These are phyloP conservation scores for Temnothorax curvispinosus DNA, from an alignment of 1,140 invertebrate species.

Conservation along the genomic window DNA sequence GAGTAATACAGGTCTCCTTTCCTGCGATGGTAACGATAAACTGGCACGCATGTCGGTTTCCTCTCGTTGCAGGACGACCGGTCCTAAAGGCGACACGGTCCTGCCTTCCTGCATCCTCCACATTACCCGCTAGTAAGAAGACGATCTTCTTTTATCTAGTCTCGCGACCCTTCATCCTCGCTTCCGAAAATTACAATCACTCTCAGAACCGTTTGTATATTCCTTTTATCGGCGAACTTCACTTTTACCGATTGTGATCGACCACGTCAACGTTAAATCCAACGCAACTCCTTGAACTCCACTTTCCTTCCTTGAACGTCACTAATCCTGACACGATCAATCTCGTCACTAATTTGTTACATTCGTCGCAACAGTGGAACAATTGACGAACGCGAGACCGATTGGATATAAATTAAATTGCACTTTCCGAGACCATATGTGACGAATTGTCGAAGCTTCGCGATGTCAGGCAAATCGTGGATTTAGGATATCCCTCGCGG, in stretches of 20 bases:
- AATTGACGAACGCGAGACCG: not conserved
- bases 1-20: constrained; percentile 78
- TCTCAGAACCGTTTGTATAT: not conserved
- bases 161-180: constrained; percentile 49
- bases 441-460: not conserved
- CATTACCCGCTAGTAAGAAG: constrained; percentile 68
- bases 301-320: constrained; percentile 4
- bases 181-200: not conserved
- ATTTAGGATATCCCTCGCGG: constrained; percentile 50
- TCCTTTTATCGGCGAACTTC: not conserved
- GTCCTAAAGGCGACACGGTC: constrained; percentile 81
- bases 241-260: not conserved
- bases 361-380: not conserved
- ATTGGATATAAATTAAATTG: not conserved
- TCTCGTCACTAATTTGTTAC: not conserved
- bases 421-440: not conserved
- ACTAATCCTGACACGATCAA: constrained; percentile 20
- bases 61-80: constrained; percentile 77
- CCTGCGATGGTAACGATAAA: constrained; percentile 70
- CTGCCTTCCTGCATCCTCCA: constrained; percentile 83
- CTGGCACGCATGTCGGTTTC: constrained; percentile 76
- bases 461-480: not conserved
- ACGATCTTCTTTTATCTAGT: constrained; percentile 67
- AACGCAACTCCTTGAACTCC: not conserved
- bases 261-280: constrained; percentile 7